These are phyloP conservation scores for Rhincodon typus DNA, from an alignment of 2,797 vertebrate genomes.

Conservation along the genomic window DNA sequence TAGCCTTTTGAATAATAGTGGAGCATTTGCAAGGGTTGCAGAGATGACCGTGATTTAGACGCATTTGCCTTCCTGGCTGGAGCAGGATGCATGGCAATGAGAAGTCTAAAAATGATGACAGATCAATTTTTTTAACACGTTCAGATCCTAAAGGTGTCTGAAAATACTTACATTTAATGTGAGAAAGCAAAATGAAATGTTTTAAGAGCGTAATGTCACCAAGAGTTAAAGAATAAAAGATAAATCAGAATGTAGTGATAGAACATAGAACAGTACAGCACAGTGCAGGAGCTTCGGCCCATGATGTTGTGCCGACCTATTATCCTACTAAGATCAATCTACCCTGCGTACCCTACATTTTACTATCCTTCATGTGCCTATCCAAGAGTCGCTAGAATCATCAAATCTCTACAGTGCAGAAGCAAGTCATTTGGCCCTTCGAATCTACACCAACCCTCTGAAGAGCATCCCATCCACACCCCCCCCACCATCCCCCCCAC, in stretches of 20 bases:
- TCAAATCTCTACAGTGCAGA: no score
- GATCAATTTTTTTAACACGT: background rate
- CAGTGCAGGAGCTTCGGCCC: no score
- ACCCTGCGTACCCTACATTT: no score
- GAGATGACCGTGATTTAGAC: background rate
- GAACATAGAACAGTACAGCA: no score
- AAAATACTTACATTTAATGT: background rate
- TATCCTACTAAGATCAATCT: no score
- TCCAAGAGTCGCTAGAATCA: no score
- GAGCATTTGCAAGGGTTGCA: background rate
- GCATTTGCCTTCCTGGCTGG: background rate
- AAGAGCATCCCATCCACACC: no score
- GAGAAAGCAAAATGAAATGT: background rate
- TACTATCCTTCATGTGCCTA: no score
- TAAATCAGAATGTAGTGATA: background rate
- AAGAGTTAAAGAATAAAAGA: background rate
- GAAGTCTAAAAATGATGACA: background rate
- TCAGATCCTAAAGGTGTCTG: background rate
- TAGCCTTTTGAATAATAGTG: constrained; percentile 7
- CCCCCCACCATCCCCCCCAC: no score
- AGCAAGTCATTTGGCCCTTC: no score
- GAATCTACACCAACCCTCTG: no score
- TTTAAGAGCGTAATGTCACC: background rate
- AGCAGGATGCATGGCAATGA: background rate
- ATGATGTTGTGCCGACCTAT: no score